phyloP scores from a whole-genome alignment of 2,113 vertebrate genomes.

The Monopterus albus region DNA sequence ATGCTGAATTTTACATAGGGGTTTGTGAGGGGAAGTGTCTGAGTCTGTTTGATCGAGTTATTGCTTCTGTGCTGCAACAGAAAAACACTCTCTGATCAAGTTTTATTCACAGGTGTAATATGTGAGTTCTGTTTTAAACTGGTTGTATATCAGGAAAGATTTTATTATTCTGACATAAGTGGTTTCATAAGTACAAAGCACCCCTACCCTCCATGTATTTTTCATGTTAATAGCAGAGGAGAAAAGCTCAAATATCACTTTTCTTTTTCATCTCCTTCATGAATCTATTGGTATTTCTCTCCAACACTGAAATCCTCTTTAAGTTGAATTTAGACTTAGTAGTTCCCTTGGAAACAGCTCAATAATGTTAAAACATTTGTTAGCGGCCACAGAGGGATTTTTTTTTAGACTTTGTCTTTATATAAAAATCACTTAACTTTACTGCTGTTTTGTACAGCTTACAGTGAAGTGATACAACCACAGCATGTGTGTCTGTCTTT shows the following conservation, averaged over 20 bases:
- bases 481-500: neutral
- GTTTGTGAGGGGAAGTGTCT: constrained; percentile 25
- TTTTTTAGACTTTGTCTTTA: constrained; percentile 43
- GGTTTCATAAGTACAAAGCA: constrained; percentile 18
- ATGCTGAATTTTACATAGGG: constrained; percentile 61
- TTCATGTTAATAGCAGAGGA: constrained; percentile 54
- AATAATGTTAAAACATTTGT: constrained; percentile 52
- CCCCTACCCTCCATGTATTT: constrained; percentile 34
- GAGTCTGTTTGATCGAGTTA: constrained; percentile 36
- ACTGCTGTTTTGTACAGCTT: constrained; percentile 35
- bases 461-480: constrained; percentile 12
- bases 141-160: constrained; percentile 21
- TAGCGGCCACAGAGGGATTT: constrained; percentile 29
- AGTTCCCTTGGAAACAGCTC: constrained; percentile 30
- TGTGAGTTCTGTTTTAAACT: constrained; percentile 11
- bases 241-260: constrained; percentile 40
- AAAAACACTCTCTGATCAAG: constrained; percentile 1
- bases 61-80: constrained; percentile 18
- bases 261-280: constrained; percentile 46
- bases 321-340: constrained; percentile 19
- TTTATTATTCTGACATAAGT: constrained; percentile 34
- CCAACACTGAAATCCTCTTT: constrained; percentile 11
- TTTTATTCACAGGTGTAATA: constrained; percentile 45
- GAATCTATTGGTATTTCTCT: constrained; percentile 33
- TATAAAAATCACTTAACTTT: constrained; percentile 29